Base-by-base conservation (phyloP, 2,888 invertebrate species). In the Limnephilus rhombicus region DNA sequence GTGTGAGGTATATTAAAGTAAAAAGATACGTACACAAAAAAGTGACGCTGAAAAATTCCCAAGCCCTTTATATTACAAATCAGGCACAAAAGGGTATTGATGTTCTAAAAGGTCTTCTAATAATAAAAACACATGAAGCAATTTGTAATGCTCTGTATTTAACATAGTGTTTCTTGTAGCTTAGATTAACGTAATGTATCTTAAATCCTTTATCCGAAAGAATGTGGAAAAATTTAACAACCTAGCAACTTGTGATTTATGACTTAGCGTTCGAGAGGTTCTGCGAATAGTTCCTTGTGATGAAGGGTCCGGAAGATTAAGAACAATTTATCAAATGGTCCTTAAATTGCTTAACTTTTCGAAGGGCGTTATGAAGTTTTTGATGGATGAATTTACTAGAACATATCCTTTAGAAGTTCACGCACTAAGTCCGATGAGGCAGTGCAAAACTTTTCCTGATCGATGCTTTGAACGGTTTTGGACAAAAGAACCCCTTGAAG, bases 261-360 rank as follows among this genome's bases (percentile, higher is more conserved):
- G 68, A 68, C 68, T 2, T 24, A 68, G 68, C 24, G 68, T 68
- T 68, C 68, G 68, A 68, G 68, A 9, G 68, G 68, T 68, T 68
- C 24, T 68, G n/a, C 68, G 24, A 68, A 68, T 68, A 68, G 68
- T 68, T 68, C 68, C 68, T 7, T 68, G 68, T 68, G 37, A 37
- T 83, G 13, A 34, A 11, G 83, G 37, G 34, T 41, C 37, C 37
- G 34, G 37, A 83, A 83, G 24, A 34, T 37, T 18, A 83, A 83
- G 83, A 83, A 83, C 83, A 83, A 83, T 83, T 83, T 83, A 83
- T 83, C 83, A 83, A 83, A 83, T 83, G 37, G 83, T 83, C 83
- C 31, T 83, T 83, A 34, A 83, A 34, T 41, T 83, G 83, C 18
- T 34, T 34, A 83, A 83, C 83, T 83, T 83, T 83, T 34, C 37